Evolutionary conservation across 2,888 invertebrate genomes (phyloP).

Genomic region (Nipponacmea schrenckii): DNA sequence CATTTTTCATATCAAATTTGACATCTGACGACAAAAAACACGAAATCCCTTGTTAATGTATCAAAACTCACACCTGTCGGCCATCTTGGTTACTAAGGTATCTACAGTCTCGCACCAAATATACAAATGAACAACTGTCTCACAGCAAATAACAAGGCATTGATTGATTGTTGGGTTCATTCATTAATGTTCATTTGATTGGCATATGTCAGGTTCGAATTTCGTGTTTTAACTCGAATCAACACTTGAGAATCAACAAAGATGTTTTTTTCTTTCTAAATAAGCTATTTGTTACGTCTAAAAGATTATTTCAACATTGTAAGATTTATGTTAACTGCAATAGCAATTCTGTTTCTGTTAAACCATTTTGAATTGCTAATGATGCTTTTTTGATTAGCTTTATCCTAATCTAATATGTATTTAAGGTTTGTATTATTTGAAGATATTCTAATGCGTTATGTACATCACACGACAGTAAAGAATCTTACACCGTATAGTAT

Average conservation of each 20-base stretch:
- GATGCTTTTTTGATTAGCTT: too few species aligned
- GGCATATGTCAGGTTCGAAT: background rate
- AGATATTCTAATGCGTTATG: too few species aligned
- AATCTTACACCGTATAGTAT: too few species aligned
- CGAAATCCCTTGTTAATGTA: background rate
- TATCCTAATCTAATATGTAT: too few species aligned
- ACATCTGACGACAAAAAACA: conserved; percentile 2
- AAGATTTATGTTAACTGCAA: too few species aligned
- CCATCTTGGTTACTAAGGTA: conserved; percentile 4
- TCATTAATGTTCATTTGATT: conserved; percentile 1
- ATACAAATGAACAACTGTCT: conserved; percentile 7
- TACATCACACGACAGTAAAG: too few species aligned
- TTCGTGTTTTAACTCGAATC: background rate
- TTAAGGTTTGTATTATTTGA: too few species aligned
- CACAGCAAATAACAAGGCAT: conserved; percentile 3
- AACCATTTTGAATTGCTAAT: too few species aligned
- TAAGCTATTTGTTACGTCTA: background rate
- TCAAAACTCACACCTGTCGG: background rate
- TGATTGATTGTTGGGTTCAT: background rate
- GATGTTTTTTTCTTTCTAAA: background rate
- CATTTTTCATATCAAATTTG: conserved; percentile 5
- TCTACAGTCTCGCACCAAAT: background rate
- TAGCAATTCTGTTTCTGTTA: too few species aligned
- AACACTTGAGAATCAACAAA: background rate
- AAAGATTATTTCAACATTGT: too few species aligned